phyloP scores from a whole-genome alignment of 35 echinoderm and acorn worm species.

The Hemicentrotus pulcherrimus region DNA sequence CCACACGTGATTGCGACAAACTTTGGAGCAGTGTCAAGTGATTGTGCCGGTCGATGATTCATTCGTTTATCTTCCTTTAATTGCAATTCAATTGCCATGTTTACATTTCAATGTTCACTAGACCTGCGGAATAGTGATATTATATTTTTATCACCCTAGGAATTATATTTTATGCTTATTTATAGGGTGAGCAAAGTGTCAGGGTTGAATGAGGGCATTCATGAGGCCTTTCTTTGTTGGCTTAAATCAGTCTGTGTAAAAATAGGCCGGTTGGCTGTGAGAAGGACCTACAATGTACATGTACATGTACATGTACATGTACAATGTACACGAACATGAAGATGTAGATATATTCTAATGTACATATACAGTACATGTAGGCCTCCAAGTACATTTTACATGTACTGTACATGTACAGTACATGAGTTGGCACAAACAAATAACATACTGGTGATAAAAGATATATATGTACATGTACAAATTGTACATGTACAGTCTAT shows the following conservation, averaged over 20 bases:
- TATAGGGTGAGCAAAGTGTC: conserved; percentile 9
- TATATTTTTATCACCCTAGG: neutral
- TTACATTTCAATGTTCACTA: neutral
- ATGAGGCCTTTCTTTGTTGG: neutral
- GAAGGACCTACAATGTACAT: neutral
- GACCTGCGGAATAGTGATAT: neutral
- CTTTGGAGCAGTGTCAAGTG: neutral
- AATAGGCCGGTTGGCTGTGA: neutral
- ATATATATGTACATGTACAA: too few species aligned
- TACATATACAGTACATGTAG: too few species aligned
- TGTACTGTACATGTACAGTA: too few species aligned
- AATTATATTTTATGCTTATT: neutral
- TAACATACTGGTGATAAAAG: too few species aligned
- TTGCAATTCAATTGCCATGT: neutral
- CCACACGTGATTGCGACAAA: neutral
- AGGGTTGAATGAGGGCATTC: neutral
- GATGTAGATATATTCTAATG: too few species aligned
- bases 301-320: neutral
- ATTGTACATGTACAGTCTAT: too few species aligned
- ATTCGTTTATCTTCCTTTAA: neutral
- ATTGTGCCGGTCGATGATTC: neutral
- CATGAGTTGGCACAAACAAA: too few species aligned
- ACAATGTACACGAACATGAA: too few species aligned
- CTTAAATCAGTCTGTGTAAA: neutral
- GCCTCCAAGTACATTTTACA: too few species aligned